Evolutionary conservation across 2,797 vertebrate genomes (phyloP).

Genomic region (Muscicapa comitata): DNA sequence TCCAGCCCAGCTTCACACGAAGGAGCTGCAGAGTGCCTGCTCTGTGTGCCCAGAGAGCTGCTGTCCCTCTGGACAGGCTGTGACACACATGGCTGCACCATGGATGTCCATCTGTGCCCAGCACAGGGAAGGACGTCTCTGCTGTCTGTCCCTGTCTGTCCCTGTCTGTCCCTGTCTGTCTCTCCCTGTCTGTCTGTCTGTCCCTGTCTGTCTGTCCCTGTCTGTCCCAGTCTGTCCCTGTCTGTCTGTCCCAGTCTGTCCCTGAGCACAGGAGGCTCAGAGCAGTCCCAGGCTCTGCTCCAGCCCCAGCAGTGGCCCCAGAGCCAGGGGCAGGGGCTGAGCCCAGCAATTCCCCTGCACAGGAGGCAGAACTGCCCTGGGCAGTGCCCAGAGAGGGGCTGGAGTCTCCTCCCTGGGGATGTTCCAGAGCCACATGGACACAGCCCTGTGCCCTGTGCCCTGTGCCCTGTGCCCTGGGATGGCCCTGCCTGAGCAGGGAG

Average conservation of each 20-base stretch:
- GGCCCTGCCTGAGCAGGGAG: neutral
- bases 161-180: neutral
- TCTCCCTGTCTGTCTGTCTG: too few relatives aligned
- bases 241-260: neutral
- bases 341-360: neutral
- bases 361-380: neutral
- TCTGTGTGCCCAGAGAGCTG: neutral
- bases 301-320: neutral
- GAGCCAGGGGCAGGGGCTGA: neutral
- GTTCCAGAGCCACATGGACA: neutral
- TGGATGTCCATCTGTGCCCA: neutral
- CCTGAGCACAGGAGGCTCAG: neutral
- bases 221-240: neutral
- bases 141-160: neutral
- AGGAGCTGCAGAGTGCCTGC: neutral
- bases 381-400: neutral
- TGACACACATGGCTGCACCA: neutral
- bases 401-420: neutral
- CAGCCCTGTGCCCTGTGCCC: neutral
- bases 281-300: neutral
- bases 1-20: rapidly evolving
- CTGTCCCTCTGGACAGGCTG: neutral
- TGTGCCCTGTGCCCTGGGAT: neutral
- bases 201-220: neutral
- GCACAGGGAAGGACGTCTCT: neutral